Percentiles rank a stretch among this genome's conserved stretches.
phyloP scores from a whole-genome alignment of 2,888 invertebrate species.

The Mechanitis mazaeus region DNA sequence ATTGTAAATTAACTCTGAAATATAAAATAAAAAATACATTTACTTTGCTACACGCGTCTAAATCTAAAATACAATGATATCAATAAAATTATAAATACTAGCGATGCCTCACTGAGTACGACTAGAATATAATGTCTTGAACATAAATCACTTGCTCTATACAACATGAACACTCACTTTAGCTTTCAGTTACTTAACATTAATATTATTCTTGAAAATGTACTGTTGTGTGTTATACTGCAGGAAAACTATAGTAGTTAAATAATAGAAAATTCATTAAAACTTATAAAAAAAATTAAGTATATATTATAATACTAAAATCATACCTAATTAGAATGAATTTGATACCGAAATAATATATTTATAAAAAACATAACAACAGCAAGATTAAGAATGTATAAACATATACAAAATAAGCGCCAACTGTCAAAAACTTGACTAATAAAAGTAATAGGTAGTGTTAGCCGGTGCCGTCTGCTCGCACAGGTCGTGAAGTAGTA shows the following conservation, averaged over 20 bases:
- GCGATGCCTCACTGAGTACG: constrained; percentile 25
- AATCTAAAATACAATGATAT: constrained; percentile 8
- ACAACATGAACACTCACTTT: constrained; percentile 17
- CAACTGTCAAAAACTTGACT: neutral
- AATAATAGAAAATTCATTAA: too few species aligned
- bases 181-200: neutral
- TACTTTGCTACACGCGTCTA: constrained; percentile 8
- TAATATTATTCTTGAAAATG: too few species aligned
- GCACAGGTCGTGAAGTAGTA: neutral
- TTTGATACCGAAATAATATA: too few species aligned
- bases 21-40: constrained; percentile 9
- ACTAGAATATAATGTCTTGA: constrained; percentile 27
- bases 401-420: too few species aligned
- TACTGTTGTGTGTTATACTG: neutral
- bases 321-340: too few species aligned
- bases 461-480: neutral
- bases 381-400: too few species aligned
- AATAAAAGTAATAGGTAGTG: neutral
- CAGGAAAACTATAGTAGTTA: too few species aligned
- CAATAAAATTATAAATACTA: constrained; percentile 24
- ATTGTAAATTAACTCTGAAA: constrained; percentile 9
- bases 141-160: constrained; percentile 17
- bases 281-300: too few species aligned
- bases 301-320: too few species aligned
- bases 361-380: too few species aligned